Conservation (phyloP, 2,113 vertebrate genomes). For the Hippopotamus amphibius region DNA sequence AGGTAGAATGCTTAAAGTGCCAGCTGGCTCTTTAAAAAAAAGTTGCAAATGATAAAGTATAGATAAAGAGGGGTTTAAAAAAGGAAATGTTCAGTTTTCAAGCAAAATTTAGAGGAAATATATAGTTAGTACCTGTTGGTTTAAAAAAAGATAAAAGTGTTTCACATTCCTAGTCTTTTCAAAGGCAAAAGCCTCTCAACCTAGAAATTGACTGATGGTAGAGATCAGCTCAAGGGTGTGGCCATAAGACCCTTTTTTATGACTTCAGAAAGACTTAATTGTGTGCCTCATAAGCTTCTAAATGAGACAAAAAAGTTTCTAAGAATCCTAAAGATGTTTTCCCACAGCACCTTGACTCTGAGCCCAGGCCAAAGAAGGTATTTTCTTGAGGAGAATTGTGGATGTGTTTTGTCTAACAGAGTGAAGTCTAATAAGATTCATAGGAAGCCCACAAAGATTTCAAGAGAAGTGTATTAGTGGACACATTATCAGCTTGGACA, state of each 20-base stretch:
- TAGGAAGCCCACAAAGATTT: background rate
- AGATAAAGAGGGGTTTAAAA: background rate
- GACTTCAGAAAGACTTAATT: slow-evolving; percentile 15
- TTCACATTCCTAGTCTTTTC: background rate
- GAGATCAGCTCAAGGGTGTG: background rate
- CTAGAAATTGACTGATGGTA: background rate
- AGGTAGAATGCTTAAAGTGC: background rate
- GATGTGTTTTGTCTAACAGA: background rate
- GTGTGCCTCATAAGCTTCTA: background rate
- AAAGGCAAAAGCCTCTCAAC: background rate
- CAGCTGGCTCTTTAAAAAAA: background rate
- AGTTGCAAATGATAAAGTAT: background rate
- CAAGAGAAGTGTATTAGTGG: background rate
- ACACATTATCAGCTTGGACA: background rate
- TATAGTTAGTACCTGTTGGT: background rate
- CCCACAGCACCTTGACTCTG: background rate
- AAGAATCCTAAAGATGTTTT: background rate
- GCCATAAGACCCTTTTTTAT: background rate
- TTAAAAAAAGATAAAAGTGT: background rate
- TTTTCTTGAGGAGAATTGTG: background rate
- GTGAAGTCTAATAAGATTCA: background rate
- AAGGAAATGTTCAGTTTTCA: background rate
- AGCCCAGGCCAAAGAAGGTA: background rate
- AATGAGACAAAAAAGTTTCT: background rate
- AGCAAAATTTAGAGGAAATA: background rate